A percentile compares a stretch with the other conserved stretches of the same genome.
These are phyloP conservation scores for Psammodynastes pulverulentus DNA, from an alignment of 2,113 vertebrate genomes.

Conservation along the genomic window DNA sequence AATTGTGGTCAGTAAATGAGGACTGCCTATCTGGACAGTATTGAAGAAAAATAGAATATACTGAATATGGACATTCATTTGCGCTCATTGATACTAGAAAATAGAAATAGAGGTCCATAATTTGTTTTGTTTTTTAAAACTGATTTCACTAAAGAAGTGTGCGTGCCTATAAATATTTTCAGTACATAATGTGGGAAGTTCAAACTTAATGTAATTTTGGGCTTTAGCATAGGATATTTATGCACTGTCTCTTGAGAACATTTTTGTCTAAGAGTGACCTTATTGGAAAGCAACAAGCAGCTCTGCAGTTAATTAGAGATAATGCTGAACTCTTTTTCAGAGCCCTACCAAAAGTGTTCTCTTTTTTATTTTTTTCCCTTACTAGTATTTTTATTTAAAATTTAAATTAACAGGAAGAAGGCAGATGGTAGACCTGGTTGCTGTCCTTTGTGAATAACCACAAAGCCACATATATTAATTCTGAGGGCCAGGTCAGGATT, in stretches of 20 bases:
- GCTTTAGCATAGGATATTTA: constrained; percentile 57
- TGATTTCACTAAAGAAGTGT: constrained; percentile 39
- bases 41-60: background rate
- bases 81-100: background rate
- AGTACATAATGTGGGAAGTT: constrained; percentile 59
- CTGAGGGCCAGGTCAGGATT: constrained; percentile 42
- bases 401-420: constrained; percentile 52
- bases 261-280: constrained; percentile 59
- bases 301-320: constrained; percentile 65
- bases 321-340: constrained; percentile 40
- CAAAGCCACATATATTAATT: constrained; percentile 47
- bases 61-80: background rate
- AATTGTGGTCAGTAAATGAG: background rate
- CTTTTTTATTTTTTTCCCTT: constrained; percentile 19
- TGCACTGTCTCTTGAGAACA: constrained; percentile 53
- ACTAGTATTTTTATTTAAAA: constrained; percentile 54
- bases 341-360: constrained; percentile 46
- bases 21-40: background rate
- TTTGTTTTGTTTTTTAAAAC: background rate
- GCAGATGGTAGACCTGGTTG: constrained; percentile 57
- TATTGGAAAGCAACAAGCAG: constrained; percentile 63
- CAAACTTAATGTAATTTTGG: constrained; percentile 58
- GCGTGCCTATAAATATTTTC: constrained; percentile 56
- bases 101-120: background rate
- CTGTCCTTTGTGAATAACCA: constrained; percentile 51